phyloP scores from a whole-genome alignment of 2,888 invertebrate species.

The Tetranychus piercei region DNA sequence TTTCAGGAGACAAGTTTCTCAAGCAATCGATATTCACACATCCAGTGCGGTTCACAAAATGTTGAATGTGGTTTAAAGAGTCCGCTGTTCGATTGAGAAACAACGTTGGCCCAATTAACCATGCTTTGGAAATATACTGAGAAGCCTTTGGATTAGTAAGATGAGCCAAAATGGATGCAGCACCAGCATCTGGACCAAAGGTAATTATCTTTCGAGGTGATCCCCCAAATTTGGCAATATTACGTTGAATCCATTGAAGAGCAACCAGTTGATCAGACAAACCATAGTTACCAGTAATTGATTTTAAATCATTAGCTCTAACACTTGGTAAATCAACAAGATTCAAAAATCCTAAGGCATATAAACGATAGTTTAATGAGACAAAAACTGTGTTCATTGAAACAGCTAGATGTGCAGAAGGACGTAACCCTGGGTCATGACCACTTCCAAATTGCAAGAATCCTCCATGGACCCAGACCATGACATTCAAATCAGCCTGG shows the following conservation, averaged over 20 bases:
- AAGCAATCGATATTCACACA: constrained; percentile 23
- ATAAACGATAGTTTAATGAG: constrained; percentile 60
- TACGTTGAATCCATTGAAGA: constrained; percentile 57
- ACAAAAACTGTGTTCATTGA: constrained; percentile 66
- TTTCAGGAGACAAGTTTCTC: constrained; percentile 19
- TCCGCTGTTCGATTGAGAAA: constrained; percentile 24
- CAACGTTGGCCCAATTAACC: constrained; percentile 25
- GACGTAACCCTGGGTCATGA: constrained; percentile 37
- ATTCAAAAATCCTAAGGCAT: constrained; percentile 55
- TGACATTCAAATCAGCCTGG: constrained; percentile 26
- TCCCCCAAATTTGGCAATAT: constrained; percentile 66
- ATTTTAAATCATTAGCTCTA: constrained; percentile 35
- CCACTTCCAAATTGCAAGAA: constrained; percentile 26
- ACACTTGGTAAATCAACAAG: constrained; percentile 44
- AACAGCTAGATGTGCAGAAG: constrained; percentile 54
- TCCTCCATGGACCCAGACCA: constrained; percentile 33
- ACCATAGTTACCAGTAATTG: constrained; percentile 63
- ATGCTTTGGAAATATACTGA: constrained; percentile 22
- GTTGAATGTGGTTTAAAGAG: constrained; percentile 20
- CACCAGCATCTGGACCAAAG: constrained; percentile 25
- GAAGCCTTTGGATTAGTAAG: constrained; percentile 14
- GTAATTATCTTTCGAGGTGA: constrained; percentile 39
- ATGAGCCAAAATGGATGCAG: constrained; percentile 24
- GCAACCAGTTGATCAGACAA: constrained; percentile 58
- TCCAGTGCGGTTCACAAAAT: constrained; percentile 21